Evolutionary conservation across 2,797 vertebrate genomes (phyloP).

Genomic region (Morelia viridis): DNA sequence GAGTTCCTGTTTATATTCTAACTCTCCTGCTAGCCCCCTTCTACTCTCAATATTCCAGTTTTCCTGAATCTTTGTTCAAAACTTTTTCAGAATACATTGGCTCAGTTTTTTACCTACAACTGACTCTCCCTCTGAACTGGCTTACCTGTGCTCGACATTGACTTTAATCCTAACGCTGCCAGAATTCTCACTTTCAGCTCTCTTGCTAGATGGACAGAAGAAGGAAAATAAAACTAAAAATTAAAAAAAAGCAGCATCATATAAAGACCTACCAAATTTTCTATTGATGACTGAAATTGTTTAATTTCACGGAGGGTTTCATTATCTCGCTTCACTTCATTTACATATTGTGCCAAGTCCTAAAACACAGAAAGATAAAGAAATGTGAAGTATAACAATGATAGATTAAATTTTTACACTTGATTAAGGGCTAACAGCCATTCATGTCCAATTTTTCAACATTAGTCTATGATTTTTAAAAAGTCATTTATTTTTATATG

Average conservation of each 20-base stretch:
- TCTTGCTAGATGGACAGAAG: neutral
- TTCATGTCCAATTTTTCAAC: neutral
- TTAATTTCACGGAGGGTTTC: conserved; percentile 93
- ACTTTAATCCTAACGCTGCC: neutral
- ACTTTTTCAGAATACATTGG: neutral
- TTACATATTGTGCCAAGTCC: conserved; percentile 98
- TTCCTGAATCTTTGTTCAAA: neutral
- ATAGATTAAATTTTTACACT: neutral
- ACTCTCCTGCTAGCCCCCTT: neutral
- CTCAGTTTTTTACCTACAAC: neutral
- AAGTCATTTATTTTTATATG: neutral
- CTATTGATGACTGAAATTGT: conserved; percentile 96
- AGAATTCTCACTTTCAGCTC: neutral
- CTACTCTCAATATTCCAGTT: no score
- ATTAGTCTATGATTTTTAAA: neutral
- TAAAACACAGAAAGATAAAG: conserved; percentile 63
- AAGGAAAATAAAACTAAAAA: neutral
- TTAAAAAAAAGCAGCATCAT: neutral
- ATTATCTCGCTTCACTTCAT: conserved; percentile 99
- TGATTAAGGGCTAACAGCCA: neutral
- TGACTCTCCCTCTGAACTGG: neutral
- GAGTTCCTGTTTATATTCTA: neutral
- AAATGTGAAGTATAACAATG: neutral
- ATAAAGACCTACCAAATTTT: conserved; percentile 86
- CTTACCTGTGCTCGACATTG: neutral